phyloP scores from a whole-genome alignment of 2,888 invertebrate species.

The Dermolepida albohirtum region DNA sequence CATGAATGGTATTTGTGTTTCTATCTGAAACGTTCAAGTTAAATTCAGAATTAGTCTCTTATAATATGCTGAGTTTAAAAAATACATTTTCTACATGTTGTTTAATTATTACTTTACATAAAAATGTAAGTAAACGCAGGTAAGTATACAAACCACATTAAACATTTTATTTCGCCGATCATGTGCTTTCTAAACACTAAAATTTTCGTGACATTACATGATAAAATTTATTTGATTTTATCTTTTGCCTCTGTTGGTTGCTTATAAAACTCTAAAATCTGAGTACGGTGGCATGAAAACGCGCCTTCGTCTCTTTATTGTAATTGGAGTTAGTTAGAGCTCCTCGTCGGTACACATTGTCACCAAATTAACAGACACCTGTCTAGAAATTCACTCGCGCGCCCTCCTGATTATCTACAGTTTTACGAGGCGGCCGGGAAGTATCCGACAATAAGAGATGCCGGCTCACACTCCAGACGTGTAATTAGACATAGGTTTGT shows the following conservation, averaged over 20 bases:
- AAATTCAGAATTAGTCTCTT: too few relatives aligned
- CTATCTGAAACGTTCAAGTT: too few relatives aligned
- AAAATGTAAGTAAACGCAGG: too few relatives aligned
- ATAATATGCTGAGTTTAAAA: too few relatives aligned
- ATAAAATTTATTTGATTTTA: too few relatives aligned
- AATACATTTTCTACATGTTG: too few relatives aligned
- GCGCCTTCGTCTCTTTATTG: slow-evolving; percentile 31
- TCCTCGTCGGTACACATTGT: slow-evolving; percentile 60
- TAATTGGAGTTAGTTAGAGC: slow-evolving; percentile 53
- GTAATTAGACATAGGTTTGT: slow-evolving; percentile 58
- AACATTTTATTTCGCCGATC: too few relatives aligned
- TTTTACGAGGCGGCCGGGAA: slow-evolving; percentile 67
- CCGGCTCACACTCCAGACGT: slow-evolving; percentile 48
- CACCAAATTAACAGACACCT: slow-evolving; percentile 62
- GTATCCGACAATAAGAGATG: slow-evolving; percentile 46
- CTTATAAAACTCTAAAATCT: slow-evolving; percentile 38
- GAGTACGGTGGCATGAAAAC: slow-evolving; percentile 17
- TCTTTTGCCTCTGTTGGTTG: not conserved
- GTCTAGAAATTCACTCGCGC: slow-evolving; percentile 60
- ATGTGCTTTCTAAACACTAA: too few relatives aligned
- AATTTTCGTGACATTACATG: too few relatives aligned
- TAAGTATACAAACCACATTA: too few relatives aligned
- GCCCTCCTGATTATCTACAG: slow-evolving; percentile 71
- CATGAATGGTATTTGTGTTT: too few relatives aligned
- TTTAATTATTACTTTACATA: too few relatives aligned